phyloP scores from a whole-genome alignment of 2,888 invertebrate genomes.

The Acleris literana region DNA sequence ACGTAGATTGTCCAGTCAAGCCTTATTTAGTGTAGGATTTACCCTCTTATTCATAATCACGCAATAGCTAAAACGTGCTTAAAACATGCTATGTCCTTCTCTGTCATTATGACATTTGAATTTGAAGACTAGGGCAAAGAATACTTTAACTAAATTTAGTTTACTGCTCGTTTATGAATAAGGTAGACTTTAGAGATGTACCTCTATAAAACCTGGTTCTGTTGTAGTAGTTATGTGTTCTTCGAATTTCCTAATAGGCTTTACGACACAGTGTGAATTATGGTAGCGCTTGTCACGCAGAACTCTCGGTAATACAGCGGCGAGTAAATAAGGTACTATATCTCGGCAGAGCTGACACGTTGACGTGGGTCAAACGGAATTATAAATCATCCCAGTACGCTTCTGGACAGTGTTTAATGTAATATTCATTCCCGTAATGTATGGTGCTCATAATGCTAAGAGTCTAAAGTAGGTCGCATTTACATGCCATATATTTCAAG shows the following conservation, averaged over 20 bases:
- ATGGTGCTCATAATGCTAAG: slow-evolving; percentile 51
- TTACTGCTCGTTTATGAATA: too few relatives aligned
- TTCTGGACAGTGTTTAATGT: slow-evolving; percentile 57
- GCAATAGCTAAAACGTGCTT: too few relatives aligned
- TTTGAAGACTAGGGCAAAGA: too few relatives aligned
- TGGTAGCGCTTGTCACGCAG: slow-evolving; percentile 22
- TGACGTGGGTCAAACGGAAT: slow-evolving; percentile 61
- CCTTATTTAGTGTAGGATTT: too few relatives aligned
- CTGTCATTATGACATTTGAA: too few relatives aligned
- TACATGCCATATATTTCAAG: slow-evolving; percentile 40
- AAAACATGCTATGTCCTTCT: too few relatives aligned
- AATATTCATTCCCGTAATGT: slow-evolving; percentile 56
- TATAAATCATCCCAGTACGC: slow-evolving; percentile 54
- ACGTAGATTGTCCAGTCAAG: too few relatives aligned
- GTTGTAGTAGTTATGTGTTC: neutral
- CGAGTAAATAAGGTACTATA: slow-evolving; percentile 34
- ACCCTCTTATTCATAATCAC: too few relatives aligned
- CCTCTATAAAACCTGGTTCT: too few relatives aligned
- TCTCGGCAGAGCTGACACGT: slow-evolving; percentile 38
- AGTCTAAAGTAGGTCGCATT: slow-evolving; percentile 57
- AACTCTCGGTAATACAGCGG: slow-evolving; percentile 24
- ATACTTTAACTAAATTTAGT: too few relatives aligned
- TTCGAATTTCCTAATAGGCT: neutral
- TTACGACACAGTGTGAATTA: slow-evolving; percentile 16
- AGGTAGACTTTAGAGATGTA: too few relatives aligned